These are phyloP conservation scores for Drosophila cracens DNA, from an alignment of 2,888 invertebrate species.

Conservation along the genomic window DNA sequence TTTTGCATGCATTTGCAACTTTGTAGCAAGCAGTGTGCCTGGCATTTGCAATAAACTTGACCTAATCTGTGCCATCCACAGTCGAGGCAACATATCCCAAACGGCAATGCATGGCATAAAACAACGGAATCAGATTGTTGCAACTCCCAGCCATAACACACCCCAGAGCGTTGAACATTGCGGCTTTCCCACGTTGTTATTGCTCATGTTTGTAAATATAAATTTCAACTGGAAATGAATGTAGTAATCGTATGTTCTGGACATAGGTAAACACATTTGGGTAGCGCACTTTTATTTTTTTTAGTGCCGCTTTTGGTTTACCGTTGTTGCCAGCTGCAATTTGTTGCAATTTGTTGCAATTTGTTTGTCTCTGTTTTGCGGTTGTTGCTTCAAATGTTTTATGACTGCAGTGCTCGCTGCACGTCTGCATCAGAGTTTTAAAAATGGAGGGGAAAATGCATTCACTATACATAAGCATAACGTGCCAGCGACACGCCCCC, in stretches of 20 bases:
- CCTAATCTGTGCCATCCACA: conserved; percentile 58
- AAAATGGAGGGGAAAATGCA: conserved; percentile 52
- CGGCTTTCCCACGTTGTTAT: conserved; percentile 33
- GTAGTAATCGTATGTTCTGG: conserved; percentile 49
- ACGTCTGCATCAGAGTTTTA: conserved; percentile 22
- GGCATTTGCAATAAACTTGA: conserved; percentile 56
- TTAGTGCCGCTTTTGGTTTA: conserved; percentile 36
- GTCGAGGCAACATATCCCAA: conserved; percentile 17
- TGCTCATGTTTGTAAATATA: conserved; percentile 64
- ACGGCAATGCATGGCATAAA: conserved; percentile 53
- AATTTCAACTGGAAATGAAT: conserved; percentile 49
- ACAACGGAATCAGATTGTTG: conserved; percentile 60
- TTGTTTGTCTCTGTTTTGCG: conserved; percentile 59
- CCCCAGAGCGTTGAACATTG: conserved; percentile 29
- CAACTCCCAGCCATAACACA: conserved; percentile 20
- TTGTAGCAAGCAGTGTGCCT: background rate
- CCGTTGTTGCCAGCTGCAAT: conserved; percentile 52
- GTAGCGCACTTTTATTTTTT: conserved; percentile 9
- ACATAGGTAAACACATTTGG: conserved; percentile 56
- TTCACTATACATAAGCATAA: conserved; percentile 75
- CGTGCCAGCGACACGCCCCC: conserved; percentile 51
- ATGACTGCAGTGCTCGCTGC: conserved; percentile 61
- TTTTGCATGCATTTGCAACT: background rate
- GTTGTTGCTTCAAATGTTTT: conserved; percentile 68
- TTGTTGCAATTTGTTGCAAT: conserved; percentile 79